Conservation (phyloP, 2,888 invertebrate genomes). For the Ganaspis brasiliensis region DNA sequence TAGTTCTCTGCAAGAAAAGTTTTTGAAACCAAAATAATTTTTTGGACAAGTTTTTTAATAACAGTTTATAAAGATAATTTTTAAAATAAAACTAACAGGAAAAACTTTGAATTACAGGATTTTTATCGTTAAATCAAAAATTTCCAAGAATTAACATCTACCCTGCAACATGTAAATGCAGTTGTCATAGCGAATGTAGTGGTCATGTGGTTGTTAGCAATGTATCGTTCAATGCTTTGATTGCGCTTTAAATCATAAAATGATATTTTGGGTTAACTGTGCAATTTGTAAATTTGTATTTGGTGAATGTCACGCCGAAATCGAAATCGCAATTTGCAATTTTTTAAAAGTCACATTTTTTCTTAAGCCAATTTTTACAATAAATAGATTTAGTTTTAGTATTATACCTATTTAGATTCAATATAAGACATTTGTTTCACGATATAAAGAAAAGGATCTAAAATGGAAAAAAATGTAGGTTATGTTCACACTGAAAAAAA, state of each 20-base stretch:
- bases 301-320: neutral
- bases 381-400: no score
- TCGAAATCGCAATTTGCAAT: neutral
- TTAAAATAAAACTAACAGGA: neutral
- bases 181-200: constrained; percentile 7
- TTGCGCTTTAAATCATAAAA: constrained; percentile 4
- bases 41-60: no score
- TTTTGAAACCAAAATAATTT: no score
- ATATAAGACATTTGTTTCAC: no score
- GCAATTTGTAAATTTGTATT: neutral
- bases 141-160: neutral
- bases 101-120: neutral
- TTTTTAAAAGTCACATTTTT: no score
- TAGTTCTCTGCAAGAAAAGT: no score
- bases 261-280: constrained; percentile 2
- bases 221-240: neutral
- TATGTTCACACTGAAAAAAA: no score
- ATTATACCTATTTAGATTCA: no score
- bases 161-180: constrained; percentile 2
- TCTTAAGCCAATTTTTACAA: no score
- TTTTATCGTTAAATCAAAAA: neutral
- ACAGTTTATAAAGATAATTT: neutral
- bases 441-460: no score
- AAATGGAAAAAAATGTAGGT: no score
- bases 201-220: neutral